A percentile compares a stretch with the other conserved stretches of the same genome.
phyloP scores from a whole-genome alignment of 2,888 invertebrate species.

The Masnerella sp. region DNA sequence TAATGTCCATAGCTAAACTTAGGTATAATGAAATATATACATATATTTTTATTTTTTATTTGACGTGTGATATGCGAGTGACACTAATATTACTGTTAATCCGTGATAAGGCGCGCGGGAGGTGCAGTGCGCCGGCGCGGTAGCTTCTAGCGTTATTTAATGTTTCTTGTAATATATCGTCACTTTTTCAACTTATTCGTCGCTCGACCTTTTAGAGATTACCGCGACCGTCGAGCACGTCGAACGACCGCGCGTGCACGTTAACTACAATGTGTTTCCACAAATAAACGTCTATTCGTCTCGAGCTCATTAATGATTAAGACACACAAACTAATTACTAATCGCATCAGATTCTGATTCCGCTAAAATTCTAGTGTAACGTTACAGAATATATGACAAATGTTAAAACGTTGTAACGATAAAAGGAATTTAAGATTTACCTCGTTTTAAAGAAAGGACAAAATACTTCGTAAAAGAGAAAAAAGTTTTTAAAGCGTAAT shows the following conservation, averaged over 20 bases:
- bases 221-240: conserved; percentile 13
- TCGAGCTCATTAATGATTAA: conserved; percentile 74
- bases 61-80: conserved; percentile 56
- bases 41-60: conserved; percentile 52
- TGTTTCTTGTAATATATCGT: conserved; percentile 47
- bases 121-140: conserved; percentile 24
- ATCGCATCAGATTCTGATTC: conserved; percentile 54
- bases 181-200: conserved; percentile 31
- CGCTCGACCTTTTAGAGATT: conserved; percentile 38
- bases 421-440: conserved; percentile 33
- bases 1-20: conserved; percentile 53
- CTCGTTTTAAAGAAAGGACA: conserved; percentile 51
- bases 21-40: conserved; percentile 45
- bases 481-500: conserved; percentile 37
- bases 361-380: conserved; percentile 30
- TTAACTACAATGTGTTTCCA: conserved; percentile 35
- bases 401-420: conserved; percentile 9
- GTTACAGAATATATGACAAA: conserved; percentile 26
- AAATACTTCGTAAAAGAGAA: conserved; percentile 42
- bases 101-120: conserved; percentile 34
- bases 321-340: conserved; percentile 51
- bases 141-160: conserved; percentile 54
- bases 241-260: conserved; percentile 28
- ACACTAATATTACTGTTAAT: conserved; percentile 53
- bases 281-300: conserved; percentile 70